Base-by-base conservation (phyloP, 2,113 vertebrate genomes). In the Oncorhynchus clarkii region DNA sequence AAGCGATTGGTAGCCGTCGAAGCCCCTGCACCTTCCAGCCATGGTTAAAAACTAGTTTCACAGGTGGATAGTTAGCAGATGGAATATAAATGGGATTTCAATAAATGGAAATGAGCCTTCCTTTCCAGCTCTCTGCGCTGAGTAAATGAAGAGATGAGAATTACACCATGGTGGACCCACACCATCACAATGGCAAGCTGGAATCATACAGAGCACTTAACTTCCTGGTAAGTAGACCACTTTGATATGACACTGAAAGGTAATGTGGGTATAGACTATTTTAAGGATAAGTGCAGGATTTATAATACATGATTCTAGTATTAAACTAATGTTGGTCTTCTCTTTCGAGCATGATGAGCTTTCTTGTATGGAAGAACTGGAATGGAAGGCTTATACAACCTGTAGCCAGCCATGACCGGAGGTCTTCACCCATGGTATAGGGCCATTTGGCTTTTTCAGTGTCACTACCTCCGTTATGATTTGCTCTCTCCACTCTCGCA, bases 21-120 rank as follows among this genome's bases (percentile, higher is more conserved):
- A 81, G 85, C 82, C 75, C 77, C 70, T 8, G 73, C 68, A 45
- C 84, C 84, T 85, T 83, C 78, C 88, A 82, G 81, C 84, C 81
- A 73, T 88, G 85, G 89, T 91, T 92, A 89, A 90, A 92, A 91
- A 88, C 90, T 91, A 91, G 89, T 93, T 93, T 92, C 90, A 93
- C 88, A 92, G 89, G 90, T 91, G 90, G 87, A 87, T 88, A 88
- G 90, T 87, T 89, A 82, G 84, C 87, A 88, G 90, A 92, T 90
- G 86, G 89, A 89, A 91, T 82, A 86, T 85, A 88, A 91, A 93
- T 92, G 80, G 87, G 87, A 88, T 91, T 91, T 89, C 84, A 74
- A 91, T 91, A 90, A 88, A 92, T 88, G 87, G 77, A 90, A 93
- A 92, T 86, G 81, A 88, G 87, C 72, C 2, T 70, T 72, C 68